phyloP scores from a whole-genome alignment of 2,797 vertebrate genomes.

The Gymnoscopelus microlampas region DNA sequence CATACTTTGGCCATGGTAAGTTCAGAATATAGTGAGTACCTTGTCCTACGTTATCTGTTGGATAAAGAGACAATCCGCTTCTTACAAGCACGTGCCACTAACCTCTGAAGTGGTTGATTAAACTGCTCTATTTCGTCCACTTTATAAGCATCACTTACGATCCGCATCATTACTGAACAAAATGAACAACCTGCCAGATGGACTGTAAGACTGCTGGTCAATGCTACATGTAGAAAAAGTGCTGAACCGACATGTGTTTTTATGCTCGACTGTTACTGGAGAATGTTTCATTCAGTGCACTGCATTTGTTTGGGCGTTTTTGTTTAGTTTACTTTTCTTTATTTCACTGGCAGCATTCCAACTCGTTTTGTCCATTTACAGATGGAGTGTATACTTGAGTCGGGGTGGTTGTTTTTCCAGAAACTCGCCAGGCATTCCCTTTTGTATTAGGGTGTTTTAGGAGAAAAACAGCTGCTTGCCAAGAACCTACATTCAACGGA shows the following conservation, averaged over 20 bases:
- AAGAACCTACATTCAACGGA: background rate
- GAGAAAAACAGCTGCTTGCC: background rate
- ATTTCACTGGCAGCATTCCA: background rate
- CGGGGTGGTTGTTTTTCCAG: background rate
- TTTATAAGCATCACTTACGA: too few species aligned
- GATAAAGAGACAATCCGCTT: too few species aligned
- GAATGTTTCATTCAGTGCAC: slow-evolving; percentile 7
- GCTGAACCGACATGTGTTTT: slow-evolving; percentile 1
- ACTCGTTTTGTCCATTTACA: background rate
- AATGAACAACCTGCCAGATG: too few species aligned
- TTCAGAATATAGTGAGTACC: too few species aligned
- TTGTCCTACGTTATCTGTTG: too few species aligned
- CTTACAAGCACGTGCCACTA: too few species aligned
- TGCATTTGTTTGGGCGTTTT: background rate
- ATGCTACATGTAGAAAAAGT: slow-evolving; percentile 27
- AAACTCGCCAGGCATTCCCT: background rate
- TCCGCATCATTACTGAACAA: too few species aligned
- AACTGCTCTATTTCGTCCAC: too few species aligned
- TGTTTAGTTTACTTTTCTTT: too few species aligned
- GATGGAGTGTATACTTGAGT: background rate
- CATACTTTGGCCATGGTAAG: too few species aligned
- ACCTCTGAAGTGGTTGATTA: too few species aligned
- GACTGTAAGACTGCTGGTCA: background rate
- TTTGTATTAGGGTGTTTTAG: background rate
- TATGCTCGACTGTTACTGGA: background rate